Base-by-base conservation (phyloP, 92 coral and sea anemone species). In the Anthopleura xanthogrammica region DNA sequence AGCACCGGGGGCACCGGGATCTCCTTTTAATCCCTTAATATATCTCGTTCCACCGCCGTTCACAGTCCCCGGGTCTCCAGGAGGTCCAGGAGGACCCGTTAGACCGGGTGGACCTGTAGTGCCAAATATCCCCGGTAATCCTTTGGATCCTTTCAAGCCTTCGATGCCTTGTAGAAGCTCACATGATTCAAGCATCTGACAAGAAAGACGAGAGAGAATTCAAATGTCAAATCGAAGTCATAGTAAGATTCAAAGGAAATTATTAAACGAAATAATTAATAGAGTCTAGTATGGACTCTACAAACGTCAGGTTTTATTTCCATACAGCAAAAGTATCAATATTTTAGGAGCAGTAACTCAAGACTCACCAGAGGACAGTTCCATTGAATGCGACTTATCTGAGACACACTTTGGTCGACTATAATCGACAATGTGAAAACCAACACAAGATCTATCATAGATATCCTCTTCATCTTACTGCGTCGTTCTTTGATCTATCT, bases 161-260 rank as follows among this genome's bases (percentile, higher is more conserved):
- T 85, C 88, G 41, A 90, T 88, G 14, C 95, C 95, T 16, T 78
- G 85, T 41, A 82, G 83, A 9, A 92, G 88, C 85, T 92, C 95
- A 77, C 95, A 92, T 41, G 93, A 85, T 43, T 92, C 88, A 66
- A 87, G 83, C 95, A 92, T 92, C 95, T 92, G 76, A 16, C 52
- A 57, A 80, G 12, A 64, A 58, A 64, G 36, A 52, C 16, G 52
- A 75, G 40, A 24, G 39, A 22, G 12, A 46, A 23, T 23, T 58
- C 6, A 0, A 78, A 4, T 11, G 7, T 12, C 29, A 29, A 8
- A 20, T 2, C 24, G 4, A 20, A 58, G 17, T 29, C 36, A 29
- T 29, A 29, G 22, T 60, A 60, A 60, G 65, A 60, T 22, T 14
- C 23, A n/a, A 62, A 23, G 1, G 20, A 62, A 62, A 17, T 3